A percentile compares a stretch with the other conserved stretches of the same genome.
These are phyloP conservation scores for Trypoxylus dichotomus DNA, from an alignment of 1,140 invertebrate species.

Conservation along the genomic window DNA sequence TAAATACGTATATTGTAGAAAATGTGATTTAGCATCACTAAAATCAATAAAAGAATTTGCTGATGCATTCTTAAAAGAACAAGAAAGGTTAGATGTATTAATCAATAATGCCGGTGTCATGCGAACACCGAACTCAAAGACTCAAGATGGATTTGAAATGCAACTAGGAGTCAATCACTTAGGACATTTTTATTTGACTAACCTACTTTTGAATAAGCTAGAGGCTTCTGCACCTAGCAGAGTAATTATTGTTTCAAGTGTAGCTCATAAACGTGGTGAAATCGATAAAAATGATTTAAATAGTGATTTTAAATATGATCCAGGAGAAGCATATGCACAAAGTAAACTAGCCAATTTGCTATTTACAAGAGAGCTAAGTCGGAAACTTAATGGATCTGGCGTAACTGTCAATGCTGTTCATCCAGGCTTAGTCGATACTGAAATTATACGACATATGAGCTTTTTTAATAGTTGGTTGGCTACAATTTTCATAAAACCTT, in stretches of 20 bases:
- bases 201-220: slow-evolving; percentile 68
- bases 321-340: slow-evolving; percentile 74
- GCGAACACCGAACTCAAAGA: slow-evolving; percentile 69
- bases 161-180: slow-evolving; percentile 90
- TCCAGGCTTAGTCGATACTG: slow-evolving; percentile 85
- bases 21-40: slow-evolving; percentile 80
- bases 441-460: slow-evolving; percentile 76
- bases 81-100: slow-evolving; percentile 73
- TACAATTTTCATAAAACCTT: slow-evolving; percentile 66
- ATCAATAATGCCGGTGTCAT: slow-evolving; percentile 92
- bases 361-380: slow-evolving; percentile 78
- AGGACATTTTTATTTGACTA: slow-evolving; percentile 86
- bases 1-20: slow-evolving; percentile 77
- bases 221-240: slow-evolving; percentile 75
- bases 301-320: slow-evolving; percentile 68
- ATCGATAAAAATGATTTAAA: slow-evolving; percentile 81
- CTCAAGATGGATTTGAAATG: slow-evolving; percentile 85
- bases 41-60: slow-evolving; percentile 78
- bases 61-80: slow-evolving; percentile 64
- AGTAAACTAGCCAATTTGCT: slow-evolving; percentile 90
- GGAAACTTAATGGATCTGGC: slow-evolving; percentile 66
- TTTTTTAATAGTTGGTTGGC: slow-evolving; percentile 64
- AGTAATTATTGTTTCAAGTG: slow-evolving; percentile 77
- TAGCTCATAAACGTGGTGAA: slow-evolving; percentile 68
- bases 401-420: slow-evolving; percentile 84